Evolutionary conservation across 2,888 invertebrate species (phyloP).

Genomic region (Ametastegia equiseti): DNA sequence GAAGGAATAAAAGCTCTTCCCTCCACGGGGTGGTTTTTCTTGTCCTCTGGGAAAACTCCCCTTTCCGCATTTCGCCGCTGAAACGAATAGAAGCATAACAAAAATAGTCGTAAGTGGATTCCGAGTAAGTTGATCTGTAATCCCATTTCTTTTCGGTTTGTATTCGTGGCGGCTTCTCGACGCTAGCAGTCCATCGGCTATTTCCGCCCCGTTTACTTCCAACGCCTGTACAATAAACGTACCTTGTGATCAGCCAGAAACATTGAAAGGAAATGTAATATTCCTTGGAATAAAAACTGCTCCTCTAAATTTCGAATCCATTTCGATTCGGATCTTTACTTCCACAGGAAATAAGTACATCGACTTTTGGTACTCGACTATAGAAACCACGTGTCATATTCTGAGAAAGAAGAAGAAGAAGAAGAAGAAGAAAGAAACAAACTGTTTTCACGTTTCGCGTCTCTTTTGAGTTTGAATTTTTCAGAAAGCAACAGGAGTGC

Average conservation of each 20-base stretch:
- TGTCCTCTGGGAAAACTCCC: not conserved
- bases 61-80: not conserved
- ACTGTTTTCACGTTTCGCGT: too few relatives aligned
- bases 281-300: too few relatives aligned
- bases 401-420: too few relatives aligned
- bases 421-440: too few relatives aligned
- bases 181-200: not conserved
- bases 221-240: not conserved
- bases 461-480: too few relatives aligned
- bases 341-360: too few relatives aligned
- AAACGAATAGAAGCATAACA: not conserved
- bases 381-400: too few relatives aligned
- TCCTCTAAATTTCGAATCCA: too few relatives aligned
- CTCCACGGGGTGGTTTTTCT: not conserved
- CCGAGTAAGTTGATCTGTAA: slow-evolving; percentile 5
- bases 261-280: not conserved
- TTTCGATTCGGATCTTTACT: too few relatives aligned
- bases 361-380: too few relatives aligned
- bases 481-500: too few relatives aligned
- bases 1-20: not conserved
- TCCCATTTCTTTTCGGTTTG: slow-evolving; percentile 17
- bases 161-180: slow-evolving; percentile 18
- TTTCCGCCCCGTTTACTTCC: not conserved
- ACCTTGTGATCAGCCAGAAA: not conserved
- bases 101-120: slow-evolving; percentile 25